A percentile compares a stretch with the other conserved stretches of the same genome.
These are phyloP conservation scores for Formica exsecta DNA, from an alignment of 1,140 invertebrate species.

Conservation along the genomic window DNA sequence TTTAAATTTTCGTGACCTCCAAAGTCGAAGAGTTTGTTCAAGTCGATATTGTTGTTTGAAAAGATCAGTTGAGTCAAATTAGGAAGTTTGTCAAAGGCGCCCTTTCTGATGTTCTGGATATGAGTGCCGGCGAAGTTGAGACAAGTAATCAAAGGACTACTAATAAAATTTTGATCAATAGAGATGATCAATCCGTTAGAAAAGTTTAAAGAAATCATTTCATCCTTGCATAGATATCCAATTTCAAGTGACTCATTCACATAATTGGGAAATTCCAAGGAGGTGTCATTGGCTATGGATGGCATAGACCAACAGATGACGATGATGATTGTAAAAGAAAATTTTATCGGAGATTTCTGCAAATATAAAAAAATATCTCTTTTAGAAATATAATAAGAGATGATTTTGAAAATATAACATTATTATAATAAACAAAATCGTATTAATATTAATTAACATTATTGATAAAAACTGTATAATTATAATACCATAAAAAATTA, in stretches of 20 bases:
- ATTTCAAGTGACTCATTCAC: neutral
- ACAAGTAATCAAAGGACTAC: neutral
- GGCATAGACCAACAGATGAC: neutral
- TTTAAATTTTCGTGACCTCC: neutral
- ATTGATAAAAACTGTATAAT: no score
- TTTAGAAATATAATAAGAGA: no score
- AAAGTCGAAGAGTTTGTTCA: neutral
- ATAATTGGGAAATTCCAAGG: neutral
- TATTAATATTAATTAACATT: no score
- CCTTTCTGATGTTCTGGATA: neutral
- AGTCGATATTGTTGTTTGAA: neutral
- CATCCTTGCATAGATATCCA: neutral
- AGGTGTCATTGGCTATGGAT: neutral
- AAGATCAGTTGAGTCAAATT: neutral
- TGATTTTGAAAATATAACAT: no score
- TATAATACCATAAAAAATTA: no score
- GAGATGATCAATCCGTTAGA: neutral
- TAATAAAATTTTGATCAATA: neutral
- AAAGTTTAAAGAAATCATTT: neutral
- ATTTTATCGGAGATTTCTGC: no score
- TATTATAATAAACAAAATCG: no score
- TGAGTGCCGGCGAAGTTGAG: neutral
- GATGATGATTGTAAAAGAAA: neutral
- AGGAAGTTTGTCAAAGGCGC: neutral
- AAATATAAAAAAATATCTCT: no score